Evolutionary conservation across 2,113 vertebrate genomes (phyloP), one percentile per base, ranked within the genome.

Genomic region (Motacilla tschutschensis): DNA sequence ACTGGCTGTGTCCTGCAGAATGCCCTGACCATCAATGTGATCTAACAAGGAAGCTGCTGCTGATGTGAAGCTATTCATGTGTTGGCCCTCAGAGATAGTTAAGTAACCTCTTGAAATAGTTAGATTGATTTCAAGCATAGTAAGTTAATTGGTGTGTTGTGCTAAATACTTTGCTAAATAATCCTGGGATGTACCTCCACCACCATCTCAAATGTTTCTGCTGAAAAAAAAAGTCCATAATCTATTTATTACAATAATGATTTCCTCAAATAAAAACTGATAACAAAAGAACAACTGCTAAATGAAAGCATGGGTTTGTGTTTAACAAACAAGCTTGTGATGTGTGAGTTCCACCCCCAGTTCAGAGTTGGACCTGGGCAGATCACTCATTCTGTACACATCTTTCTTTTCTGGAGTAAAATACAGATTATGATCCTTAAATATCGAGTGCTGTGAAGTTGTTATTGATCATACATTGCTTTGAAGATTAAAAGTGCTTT

Each of bases 401-500:
- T 79, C 38, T 67, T 74, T 80, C 48, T 85, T 41, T 85, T 59
- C 91, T 69, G 69, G 47, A 88, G 51, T 86, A 66, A 88, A 88
- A 88, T 36, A 81, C 64, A 75, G 83, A 91, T 93, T 81, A 29
- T 55, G 51, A 55, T 89, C 44, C 80, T 83, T 70, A 66, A 72
- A 28, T 91, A 83, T 78, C 0, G 3, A 87, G 59, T 69, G 80
- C 70, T 83, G 5, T 85, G 83, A 91, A 92, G 90, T 83, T 91
- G 54, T 85, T 91, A 89, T 51, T 94, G 85, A 89, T 91, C 74
- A 47, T 73, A 47, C 14, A 4, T 31, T 22, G 64, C 88, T 93
- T 88, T 94, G 83, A 93, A 91, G 90, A 93, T 92, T 81, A 86
- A 83, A 91, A 86, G 78, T 38, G 51, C 91, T 91, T 92, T 95